phyloP scores from a whole-genome alignment of 2,797 vertebrate species.

The Apogon talboti region DNA sequence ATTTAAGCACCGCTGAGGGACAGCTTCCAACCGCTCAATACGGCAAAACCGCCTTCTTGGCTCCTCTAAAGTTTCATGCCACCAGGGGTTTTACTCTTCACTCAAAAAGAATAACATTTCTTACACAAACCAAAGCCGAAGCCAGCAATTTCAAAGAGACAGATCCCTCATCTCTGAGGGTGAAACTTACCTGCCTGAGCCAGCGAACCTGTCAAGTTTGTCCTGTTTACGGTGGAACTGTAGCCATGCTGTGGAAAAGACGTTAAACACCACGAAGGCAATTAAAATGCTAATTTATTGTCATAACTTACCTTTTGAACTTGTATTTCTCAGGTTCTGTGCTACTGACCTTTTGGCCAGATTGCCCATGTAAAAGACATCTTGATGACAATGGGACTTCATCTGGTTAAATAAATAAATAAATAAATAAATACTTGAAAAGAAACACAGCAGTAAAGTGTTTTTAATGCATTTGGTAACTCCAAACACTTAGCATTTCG shows the following conservation, averaged over 20 bases:
- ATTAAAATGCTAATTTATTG: constrained; percentile 20
- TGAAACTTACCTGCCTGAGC: constrained; percentile 41
- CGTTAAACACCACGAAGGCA: constrained; percentile 8
- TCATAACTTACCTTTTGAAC: no score
- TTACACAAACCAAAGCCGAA: constrained; percentile 40
- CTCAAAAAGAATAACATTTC: constrained; percentile 60
- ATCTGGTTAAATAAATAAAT: no score
- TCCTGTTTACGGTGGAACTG: constrained; percentile 36
- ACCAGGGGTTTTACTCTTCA: constrained; percentile 58
- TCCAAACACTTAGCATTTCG: no score
- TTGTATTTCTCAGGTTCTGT: no score
- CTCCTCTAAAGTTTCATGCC: constrained; percentile 61
- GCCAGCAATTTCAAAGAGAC: constrained; percentile 46
- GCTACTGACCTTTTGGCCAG: no score
- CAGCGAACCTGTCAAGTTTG: constrained; percentile 41
- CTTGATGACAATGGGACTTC: no score
- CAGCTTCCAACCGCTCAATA: constrained; percentile 64
- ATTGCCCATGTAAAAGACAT: no score
- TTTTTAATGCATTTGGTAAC: constrained; percentile 1
- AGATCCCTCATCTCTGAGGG: constrained; percentile 25
- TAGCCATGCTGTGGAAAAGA: constrained; percentile 35
- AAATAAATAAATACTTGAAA: constrained; percentile 4
- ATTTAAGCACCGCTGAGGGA: constrained; percentile 55
- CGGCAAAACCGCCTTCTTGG: constrained; percentile 21
- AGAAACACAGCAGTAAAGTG: not conserved